These are phyloP conservation scores for Acrobasis suavella DNA, from an alignment of 2,888 invertebrate species.

Conservation along the genomic window DNA sequence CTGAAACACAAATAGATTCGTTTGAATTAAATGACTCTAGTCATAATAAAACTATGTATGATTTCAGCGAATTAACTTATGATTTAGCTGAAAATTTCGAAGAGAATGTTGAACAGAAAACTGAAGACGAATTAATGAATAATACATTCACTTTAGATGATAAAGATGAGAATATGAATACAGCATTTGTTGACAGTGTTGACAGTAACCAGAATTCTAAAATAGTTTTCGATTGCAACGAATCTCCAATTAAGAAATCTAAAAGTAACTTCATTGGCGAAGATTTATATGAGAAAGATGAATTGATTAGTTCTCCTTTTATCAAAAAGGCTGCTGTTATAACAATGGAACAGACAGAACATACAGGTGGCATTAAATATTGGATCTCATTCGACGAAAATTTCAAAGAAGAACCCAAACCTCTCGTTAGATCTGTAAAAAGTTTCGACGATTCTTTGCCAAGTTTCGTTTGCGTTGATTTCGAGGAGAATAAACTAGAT, in stretches of 20 bases:
- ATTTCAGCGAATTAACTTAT: constrained; percentile 5
- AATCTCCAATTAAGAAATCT: constrained; percentile 53
- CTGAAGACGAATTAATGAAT: constrained; percentile 18
- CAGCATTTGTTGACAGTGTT: constrained; percentile 59
- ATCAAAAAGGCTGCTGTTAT: constrained; percentile 57
- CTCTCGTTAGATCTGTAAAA: constrained; percentile 28
- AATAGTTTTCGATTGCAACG: constrained; percentile 53
- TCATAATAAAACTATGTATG: constrained; percentile 12
- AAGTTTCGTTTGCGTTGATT: constrained; percentile 56
- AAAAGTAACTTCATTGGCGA: constrained; percentile 32
- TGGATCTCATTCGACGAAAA: constrained; percentile 74
- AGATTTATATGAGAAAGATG: constrained; percentile 53
- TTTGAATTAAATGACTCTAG: constrained; percentile 1
- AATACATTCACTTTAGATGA: constrained; percentile 37
- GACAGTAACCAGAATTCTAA: constrained; percentile 24
- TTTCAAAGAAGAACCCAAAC: constrained; percentile 36
- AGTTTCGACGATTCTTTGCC: constrained; percentile 54
- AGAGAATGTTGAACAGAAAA: constrained; percentile 11
- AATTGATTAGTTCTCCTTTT: constrained; percentile 61
- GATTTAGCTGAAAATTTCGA: constrained; percentile 23
- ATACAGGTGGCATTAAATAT: constrained; percentile 69
- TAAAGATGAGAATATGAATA: constrained; percentile 53
- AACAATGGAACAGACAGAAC: constrained; percentile 68
- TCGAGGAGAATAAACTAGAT: constrained; percentile 25
- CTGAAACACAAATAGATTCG: background rate